Evolutionary conservation across 2,888 invertebrate genomes (phyloP).

Genomic region (Eueremaeus valkanovi): DNA sequence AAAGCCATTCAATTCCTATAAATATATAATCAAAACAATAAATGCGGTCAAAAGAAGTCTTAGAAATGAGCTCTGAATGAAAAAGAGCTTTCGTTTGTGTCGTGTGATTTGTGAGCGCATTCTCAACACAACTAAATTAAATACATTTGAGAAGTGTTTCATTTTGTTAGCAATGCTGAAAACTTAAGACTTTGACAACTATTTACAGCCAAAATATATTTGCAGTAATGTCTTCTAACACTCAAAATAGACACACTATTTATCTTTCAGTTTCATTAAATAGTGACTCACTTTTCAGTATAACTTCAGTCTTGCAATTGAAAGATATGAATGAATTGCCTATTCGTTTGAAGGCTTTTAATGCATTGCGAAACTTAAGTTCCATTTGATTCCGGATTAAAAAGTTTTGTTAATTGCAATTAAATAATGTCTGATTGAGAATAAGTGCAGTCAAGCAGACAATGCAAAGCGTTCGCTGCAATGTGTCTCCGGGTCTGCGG

Average conservation of each 20-base stretch:
- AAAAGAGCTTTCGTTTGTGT: not conserved
- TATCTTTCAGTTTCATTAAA: not conserved
- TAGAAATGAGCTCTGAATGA: not conserved
- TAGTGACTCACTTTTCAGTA: not conserved
- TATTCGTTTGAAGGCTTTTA: not conserved
- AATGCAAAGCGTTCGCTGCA: slow-evolving; percentile 42
- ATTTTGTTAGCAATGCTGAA: not conserved
- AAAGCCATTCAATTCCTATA: too few relatives aligned
- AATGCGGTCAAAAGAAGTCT: not conserved
- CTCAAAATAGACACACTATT: slow-evolving; percentile 11
- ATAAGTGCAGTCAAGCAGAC: not conserved
- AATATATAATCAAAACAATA: too few relatives aligned
- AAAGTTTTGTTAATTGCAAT: too few relatives aligned
- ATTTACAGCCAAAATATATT: slow-evolving; percentile 11
- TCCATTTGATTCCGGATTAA: too few relatives aligned
- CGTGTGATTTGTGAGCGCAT: not conserved
- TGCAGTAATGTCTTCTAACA: slow-evolving; percentile 1
- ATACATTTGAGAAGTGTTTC: not conserved
- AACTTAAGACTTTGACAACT: slow-evolving; percentile 25
- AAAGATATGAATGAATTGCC: too few relatives aligned
- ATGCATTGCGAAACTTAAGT: too few relatives aligned
- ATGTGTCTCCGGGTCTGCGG: not conserved
- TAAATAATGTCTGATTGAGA: too few relatives aligned
- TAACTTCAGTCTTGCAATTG: not conserved
- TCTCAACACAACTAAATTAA: not conserved